These are phyloP conservation scores for Numida meleagris DNA, from an alignment of 2,113 vertebrate genomes.

Conservation along the genomic window DNA sequence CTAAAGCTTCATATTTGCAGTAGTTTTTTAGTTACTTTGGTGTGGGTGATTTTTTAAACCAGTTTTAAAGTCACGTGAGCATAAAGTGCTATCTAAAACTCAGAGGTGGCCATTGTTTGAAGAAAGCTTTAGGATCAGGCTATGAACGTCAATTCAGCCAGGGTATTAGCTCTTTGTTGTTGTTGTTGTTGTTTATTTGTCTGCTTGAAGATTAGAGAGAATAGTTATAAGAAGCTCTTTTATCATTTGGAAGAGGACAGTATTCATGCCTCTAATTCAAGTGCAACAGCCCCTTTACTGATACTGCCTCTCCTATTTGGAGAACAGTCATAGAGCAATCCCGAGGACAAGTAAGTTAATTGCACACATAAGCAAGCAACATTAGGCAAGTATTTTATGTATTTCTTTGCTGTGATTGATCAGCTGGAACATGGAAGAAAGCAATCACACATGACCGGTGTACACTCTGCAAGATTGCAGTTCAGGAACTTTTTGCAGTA, in stretches of 20 bases:
- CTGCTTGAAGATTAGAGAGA: neutral
- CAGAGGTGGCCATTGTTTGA: neutral
- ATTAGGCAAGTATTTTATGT: slow-evolving; percentile 27
- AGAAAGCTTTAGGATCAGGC: neutral
- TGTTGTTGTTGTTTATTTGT: neutral
- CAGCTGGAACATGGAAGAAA: neutral
- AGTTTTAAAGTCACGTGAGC: neutral
- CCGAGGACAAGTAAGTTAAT: neutral
- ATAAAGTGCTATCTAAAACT: neutral
- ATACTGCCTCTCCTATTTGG: neutral
- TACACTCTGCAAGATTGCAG: neutral
- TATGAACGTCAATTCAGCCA: neutral
- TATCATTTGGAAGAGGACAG: neutral
- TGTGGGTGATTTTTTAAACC: neutral
- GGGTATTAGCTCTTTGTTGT: neutral
- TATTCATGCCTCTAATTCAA: neutral
- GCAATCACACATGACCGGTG: slow-evolving; percentile 20
- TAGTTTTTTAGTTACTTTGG: neutral
- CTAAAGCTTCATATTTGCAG: neutral
- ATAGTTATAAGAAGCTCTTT: neutral
- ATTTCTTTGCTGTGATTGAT: slow-evolving; percentile 45
- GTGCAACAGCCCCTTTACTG: neutral
- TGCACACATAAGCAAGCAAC: neutral
- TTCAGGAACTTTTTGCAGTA: slow-evolving; percentile 31
- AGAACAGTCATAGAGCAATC: neutral